These are phyloP conservation scores for Poeciliopsis paucimaculata DNA, from an alignment of 2,797 vertebrate genomes.

Conservation along the genomic window DNA sequence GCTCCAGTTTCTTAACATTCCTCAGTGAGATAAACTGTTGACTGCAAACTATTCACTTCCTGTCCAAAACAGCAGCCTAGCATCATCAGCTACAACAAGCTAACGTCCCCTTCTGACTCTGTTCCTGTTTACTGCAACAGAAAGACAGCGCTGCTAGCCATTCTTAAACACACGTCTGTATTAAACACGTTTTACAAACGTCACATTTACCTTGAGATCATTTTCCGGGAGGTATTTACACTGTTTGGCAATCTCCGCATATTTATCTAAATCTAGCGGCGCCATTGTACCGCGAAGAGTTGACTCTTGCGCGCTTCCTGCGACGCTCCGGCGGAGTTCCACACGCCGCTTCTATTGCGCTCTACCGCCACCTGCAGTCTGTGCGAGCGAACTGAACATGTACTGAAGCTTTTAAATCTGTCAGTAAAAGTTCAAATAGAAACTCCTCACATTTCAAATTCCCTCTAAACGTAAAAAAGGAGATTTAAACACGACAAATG, in stretches of 20 bases:
- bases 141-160: neutral
- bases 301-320: slow-evolving; percentile 57
- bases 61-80: slow-evolving; percentile 26
- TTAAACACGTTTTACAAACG: neutral
- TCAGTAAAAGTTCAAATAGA: neutral
- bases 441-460: neutral
- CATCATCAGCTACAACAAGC: slow-evolving; percentile 43
- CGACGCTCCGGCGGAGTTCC: neutral
- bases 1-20: neutral
- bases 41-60: slow-evolving; percentile 13
- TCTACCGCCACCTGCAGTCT: neutral
- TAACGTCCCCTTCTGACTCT: slow-evolving; percentile 39
- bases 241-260: slow-evolving; percentile 94
- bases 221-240: slow-evolving; percentile 98
- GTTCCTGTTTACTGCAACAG: neutral
- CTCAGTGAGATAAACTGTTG: neutral
- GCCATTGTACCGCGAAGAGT: slow-evolving; percentile 85
- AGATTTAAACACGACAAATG: neutral
- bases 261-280: slow-evolving; percentile 95
- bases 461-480: neutral
- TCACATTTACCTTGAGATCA: slow-evolving; percentile 89
- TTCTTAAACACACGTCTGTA: rapidly evolving
- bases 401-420: neutral
- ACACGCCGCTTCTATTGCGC: neutral
- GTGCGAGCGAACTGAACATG: neutral